Percentiles rank a stretch among this genome's conserved stretches.
phyloP scores from a whole-genome alignment of 2,888 invertebrate species.

The Drosophila histrio region DNA sequence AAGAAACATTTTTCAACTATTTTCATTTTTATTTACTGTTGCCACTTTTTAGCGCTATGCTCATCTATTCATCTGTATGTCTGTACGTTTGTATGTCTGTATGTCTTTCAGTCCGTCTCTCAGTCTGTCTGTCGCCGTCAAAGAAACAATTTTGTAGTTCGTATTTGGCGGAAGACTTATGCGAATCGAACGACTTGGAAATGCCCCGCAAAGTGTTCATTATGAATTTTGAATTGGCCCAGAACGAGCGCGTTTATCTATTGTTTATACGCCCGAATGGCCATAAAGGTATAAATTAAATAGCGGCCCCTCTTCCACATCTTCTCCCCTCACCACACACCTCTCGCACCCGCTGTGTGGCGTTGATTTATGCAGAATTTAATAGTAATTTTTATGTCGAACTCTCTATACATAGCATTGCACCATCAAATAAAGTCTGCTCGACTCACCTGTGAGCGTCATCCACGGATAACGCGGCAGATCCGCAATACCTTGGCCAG shows the following conservation, averaged over 20 bases:
- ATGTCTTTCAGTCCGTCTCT: slow-evolving; percentile 7
- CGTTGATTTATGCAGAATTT: slow-evolving; percentile 62
- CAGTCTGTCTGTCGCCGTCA: slow-evolving; percentile 18
- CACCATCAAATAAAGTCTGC: background rate
- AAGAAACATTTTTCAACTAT: slow-evolving; percentile 71
- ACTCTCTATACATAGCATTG: background rate
- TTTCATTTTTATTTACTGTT: slow-evolving; percentile 78
- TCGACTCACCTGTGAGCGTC: slow-evolving; percentile 94
- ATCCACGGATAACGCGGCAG: slow-evolving; percentile 98
- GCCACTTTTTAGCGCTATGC: slow-evolving; percentile 64
- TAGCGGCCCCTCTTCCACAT: background rate
- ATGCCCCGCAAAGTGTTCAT: slow-evolving; percentile 72
- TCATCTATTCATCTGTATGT: slow-evolving; percentile 11
- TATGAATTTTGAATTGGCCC: slow-evolving; percentile 70
- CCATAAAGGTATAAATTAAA: slow-evolving; percentile 75
- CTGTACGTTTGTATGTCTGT: slow-evolving; percentile 5
- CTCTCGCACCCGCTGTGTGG: slow-evolving; percentile 17
- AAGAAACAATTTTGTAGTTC: slow-evolving; percentile 50
- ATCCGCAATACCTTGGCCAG: slow-evolving; percentile 95
- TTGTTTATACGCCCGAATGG: slow-evolving; percentile 73
- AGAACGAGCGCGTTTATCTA: slow-evolving; percentile 74
- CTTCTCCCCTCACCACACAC: background rate
- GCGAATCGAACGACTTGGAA: slow-evolving; percentile 75
- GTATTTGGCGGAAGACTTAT: slow-evolving; percentile 66
- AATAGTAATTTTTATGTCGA: slow-evolving; percentile 45